These are phyloP conservation scores for Melanotus villosus DNA, from an alignment of 2,888 invertebrate genomes.

Conservation along the genomic window DNA sequence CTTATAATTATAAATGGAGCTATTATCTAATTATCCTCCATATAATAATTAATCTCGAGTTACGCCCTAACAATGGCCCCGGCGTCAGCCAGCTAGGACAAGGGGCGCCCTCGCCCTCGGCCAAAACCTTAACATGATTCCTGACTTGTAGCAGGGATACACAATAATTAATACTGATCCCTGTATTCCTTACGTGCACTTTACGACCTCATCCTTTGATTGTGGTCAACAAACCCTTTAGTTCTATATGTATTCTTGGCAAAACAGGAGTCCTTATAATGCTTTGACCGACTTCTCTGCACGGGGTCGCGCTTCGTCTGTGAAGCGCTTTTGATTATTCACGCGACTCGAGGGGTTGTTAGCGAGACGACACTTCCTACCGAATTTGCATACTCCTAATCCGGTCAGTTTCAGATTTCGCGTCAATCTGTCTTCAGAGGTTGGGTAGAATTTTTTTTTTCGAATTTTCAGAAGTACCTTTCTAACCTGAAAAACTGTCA, in stretches of 20 bases:
- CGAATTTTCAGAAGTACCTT: background rate
- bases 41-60: conserved; percentile 37
- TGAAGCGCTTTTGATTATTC: conserved; percentile 37
- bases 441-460: background rate
- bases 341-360: conserved; percentile 38
- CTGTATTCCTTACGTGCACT: conserved; percentile 5
- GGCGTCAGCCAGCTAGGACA: background rate
- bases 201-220: background rate
- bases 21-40: conserved; percentile 33
- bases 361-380: conserved; percentile 32
- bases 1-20: conserved; percentile 39
- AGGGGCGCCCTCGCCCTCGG: background rate
- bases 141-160: conserved; percentile 9
- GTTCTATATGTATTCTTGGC: conserved; percentile 13
- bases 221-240: conserved; percentile 15
- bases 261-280: conserved; percentile 5
- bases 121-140: conserved; percentile 19
- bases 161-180: conserved; percentile 10
- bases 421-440: conserved; percentile 5
- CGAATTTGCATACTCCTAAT: conserved; percentile 41
- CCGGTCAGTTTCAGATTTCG: conserved; percentile 28
- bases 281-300: conserved; percentile 20
- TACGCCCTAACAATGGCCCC: conserved; percentile 30
- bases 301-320: conserved; percentile 11
- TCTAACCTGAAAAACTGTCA: conserved; percentile 4